Base-by-base conservation (phyloP, 2,888 invertebrate species). In the Aricia artaxerxes region DNA sequence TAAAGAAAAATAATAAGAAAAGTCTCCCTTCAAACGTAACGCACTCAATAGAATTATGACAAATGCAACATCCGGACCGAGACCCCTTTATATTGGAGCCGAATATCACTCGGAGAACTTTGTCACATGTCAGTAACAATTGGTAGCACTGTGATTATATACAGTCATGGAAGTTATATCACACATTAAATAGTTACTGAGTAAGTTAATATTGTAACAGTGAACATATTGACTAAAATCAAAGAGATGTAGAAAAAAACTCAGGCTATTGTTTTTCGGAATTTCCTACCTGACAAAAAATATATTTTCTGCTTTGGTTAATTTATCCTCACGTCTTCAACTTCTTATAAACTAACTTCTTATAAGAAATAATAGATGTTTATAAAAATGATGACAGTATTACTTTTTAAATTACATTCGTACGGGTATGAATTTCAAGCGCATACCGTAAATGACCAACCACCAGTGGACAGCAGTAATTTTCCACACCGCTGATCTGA, bases 51-150 rank as follows among this genome's bases (percentile, higher is more conserved):
- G 82, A 84, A 84, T 83, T 85, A 87, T 87, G 87, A 90, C 91
- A 91, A 92, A 91, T 91, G 89, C 90, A 90, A 90, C 90, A 91
- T 90, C 91, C 92, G 90, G 89, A 90, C 86, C 86, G 84, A 86
- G 88, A 89, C 90, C 92, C 92, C 90, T 89, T 90, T 87, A 82
- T 83, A 85, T 87, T 86, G 82, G 85, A 82, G 85, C 85, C 87
- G 86, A 88, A 91, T 91, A 88, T 90, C 88, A 89, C 85, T 88
- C 87, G 86, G 85, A 86, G 85, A 88, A 88, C 84, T 88, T 89
- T 89, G 90, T 90, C 88, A 90, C 85, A 88, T 88, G 90, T 89
- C 89, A 86, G 83, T 88, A 87, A 87, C 89, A 90, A 86, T 89
- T 83, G 81, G 80, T 80, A 79, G 80, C 79, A 75, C 13, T 24